Evolutionary conservation across 2,888 invertebrate genomes (phyloP), one percentile per base, ranked within the genome.

Genomic region (Halictus quadricinctus): DNA sequence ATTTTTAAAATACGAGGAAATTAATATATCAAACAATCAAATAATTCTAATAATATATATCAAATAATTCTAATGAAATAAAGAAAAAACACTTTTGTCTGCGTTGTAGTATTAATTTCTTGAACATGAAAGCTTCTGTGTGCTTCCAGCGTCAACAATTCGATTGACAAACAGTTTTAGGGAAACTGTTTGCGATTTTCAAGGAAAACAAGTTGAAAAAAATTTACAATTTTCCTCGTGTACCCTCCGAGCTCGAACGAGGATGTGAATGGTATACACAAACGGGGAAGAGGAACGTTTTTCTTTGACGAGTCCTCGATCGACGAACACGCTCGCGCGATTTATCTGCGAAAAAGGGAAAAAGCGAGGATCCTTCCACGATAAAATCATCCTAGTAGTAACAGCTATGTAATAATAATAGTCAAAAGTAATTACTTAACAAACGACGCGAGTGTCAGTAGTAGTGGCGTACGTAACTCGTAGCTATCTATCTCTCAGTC

Each of bases 341-440:
- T 79, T 82, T 79, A 72, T 60, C 54, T 73, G 60, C 72, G 60
- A 77, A 76, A 73, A 74, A 73, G 72, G 70, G 58, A 81, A 72
- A 84, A 85, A 83, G 81, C 87, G 87, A 88, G 83, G 87, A 85
- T 85, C 78, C 66, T 78, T 77, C 48, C 41, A 48, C 76, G 79
- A 70, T 72, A 76, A 80, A 66, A 69, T 85, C 85, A 90, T 70
- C 76, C 60, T 76, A 78, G 79, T 48, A 46, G 10, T 72, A 72
- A 72, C 46, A 70, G 83, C 89, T 87, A 90, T 85, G 29, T 64
- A 64, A 64, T 70, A 87, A 73, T 86, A 86, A 90, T 86, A 89
- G 88, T 69, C 41, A 21, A 41, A 87, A 86, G 85, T 90, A 90
- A 91, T 70, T 70, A 90, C 91, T 93, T 91, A 93, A 92, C 93